phyloP scores from a whole-genome alignment of 1,140 invertebrate species.

The Heliconius eleuchia region DNA sequence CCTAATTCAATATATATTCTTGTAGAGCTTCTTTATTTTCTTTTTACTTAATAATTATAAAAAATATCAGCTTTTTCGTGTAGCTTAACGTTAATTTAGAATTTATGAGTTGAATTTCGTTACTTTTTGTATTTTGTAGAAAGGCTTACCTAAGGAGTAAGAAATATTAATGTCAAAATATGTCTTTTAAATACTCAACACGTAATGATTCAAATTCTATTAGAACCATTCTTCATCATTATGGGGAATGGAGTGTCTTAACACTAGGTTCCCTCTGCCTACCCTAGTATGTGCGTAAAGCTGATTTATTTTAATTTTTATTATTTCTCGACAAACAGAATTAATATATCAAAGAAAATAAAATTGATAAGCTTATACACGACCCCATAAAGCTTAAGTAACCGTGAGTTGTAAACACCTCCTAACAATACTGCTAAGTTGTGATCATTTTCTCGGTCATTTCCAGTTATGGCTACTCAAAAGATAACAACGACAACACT shows the following conservation, averaged over 20 bases:
- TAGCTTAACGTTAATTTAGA: not conserved
- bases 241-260: too few species aligned
- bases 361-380: not conserved
- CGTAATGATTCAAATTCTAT: not conserved
- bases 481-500: not conserved
- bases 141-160: too few species aligned
- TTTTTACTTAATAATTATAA: constrained; percentile 1
- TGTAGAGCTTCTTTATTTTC: constrained; percentile 7
- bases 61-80: not conserved
- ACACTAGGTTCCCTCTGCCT: too few species aligned
- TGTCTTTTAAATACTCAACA: too few species aligned
- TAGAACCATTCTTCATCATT: too few species aligned
- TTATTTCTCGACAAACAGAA: too few species aligned
- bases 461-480: not conserved
- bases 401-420: constrained; percentile 5
- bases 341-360: too few species aligned
- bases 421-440: constrained; percentile 4
- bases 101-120: not conserved
- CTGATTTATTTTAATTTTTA: too few species aligned
- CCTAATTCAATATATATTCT: constrained; percentile 42
- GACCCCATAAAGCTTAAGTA: not conserved
- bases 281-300: too few species aligned
- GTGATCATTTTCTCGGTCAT: constrained; percentile 6
- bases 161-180: too few species aligned
- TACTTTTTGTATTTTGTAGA: not conserved